These are phyloP conservation scores for Theristicus caerulescens DNA, from an alignment of 2,113 vertebrate species.

Conservation along the genomic window DNA sequence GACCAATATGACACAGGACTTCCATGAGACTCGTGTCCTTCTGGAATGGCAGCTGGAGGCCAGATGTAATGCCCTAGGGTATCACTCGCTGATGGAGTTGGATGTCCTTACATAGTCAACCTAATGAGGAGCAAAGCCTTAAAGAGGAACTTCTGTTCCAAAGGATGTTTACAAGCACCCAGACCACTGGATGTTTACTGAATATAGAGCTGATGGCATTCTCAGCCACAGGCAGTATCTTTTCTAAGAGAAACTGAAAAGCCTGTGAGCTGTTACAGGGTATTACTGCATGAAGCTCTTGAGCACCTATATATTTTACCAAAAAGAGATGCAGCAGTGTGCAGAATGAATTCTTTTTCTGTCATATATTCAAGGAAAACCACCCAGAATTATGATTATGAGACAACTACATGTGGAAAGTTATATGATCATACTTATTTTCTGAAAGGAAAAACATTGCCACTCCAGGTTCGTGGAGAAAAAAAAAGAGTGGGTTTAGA, in stretches of 20 bases:
- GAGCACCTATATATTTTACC: not conserved
- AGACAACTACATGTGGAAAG: not conserved
- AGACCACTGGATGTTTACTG: not conserved
- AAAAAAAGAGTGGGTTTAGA: not conserved
- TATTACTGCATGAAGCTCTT: not conserved
- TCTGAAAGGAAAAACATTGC: not conserved
- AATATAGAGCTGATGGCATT: not conserved
- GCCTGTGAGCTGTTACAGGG: not conserved
- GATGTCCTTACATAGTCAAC: not conserved
- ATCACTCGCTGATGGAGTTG: not conserved
- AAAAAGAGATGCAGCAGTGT: not conserved
- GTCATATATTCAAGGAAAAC: not conserved
- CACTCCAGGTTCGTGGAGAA: not conserved
- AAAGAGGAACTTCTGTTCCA: not conserved
- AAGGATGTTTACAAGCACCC: not conserved
- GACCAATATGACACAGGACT: not conserved
- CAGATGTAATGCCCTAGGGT: not conserved
- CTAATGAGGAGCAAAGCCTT: not conserved
- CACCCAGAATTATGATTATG: not conserved
- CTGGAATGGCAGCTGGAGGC: not conserved
- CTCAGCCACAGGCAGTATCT: not conserved
- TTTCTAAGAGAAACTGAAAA: not conserved
- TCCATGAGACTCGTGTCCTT: rapidly evolving
- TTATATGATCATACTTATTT: not conserved
- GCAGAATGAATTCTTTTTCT: not conserved